Evolutionary conservation across 2,113 vertebrate genomes (phyloP).

Genomic region (Ramphastos sulfuratus): DNA sequence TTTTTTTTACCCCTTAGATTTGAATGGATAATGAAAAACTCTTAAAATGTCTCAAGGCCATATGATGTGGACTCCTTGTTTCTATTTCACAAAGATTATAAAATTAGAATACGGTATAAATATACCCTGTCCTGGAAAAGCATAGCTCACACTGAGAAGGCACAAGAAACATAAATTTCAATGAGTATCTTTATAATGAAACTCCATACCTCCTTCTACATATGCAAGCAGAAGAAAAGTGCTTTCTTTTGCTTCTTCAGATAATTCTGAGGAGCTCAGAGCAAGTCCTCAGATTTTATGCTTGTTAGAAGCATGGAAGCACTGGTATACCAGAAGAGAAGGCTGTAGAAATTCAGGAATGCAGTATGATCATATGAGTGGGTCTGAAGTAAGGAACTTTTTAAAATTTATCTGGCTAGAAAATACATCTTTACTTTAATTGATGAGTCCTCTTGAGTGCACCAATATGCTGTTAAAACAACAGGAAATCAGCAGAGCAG

Average conservation of each 20-base stretch:
- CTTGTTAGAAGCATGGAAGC: background rate
- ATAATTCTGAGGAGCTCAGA: background rate
- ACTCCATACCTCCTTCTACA: background rate
- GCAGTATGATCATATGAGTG: background rate
- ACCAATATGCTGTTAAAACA: background rate
- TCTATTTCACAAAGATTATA: background rate
- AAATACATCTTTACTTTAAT: background rate
- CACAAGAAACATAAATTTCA: background rate
- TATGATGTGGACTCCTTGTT: background rate
- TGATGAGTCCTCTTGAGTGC: background rate
- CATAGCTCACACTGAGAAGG: background rate
- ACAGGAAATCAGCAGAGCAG: background rate
- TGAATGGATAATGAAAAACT: background rate
- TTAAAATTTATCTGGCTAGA: background rate
- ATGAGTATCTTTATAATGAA: background rate
- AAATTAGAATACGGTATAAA: background rate
- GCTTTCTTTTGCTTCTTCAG: background rate
- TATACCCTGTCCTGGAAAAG: background rate
- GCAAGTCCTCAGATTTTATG: background rate
- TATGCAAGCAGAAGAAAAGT: background rate
- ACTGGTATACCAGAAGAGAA: background rate
- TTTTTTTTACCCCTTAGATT: background rate
- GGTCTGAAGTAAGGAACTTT: background rate
- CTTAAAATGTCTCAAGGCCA: background rate
- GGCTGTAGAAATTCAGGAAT: background rate